Base-by-base conservation (phyloP, 2,888 invertebrate species). In the Abscondita cerata region DNA sequence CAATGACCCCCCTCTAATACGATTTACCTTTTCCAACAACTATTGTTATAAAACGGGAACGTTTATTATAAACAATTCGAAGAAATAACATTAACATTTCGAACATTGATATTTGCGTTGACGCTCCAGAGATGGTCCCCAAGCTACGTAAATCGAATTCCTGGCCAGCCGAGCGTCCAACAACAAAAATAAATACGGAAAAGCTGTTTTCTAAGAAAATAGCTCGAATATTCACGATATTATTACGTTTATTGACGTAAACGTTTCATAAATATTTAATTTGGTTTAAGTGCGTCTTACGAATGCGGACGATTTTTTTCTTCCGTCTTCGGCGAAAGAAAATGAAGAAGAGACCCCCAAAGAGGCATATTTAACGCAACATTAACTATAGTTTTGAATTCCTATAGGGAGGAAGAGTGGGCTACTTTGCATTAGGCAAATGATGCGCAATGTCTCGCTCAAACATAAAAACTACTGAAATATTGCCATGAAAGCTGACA, bases 331-430 rank as follows among this genome's bases (percentile, higher is more conserved):
- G 13, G 12, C 12, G n/a, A 2, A 5, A n/a, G 36, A n/a, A 36
- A n/a, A 36, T 12, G 36, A 36, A n/a, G n/a, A n/a, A n/a, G n/a
- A 25, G 25, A 60, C 60, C 64, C 60, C 60, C 60, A 58, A 65
- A 58, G 61, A 65, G 62, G 59, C 69, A 75, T 77, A 75, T 79
- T 79, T 78, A 78, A 78, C 78, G 78, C 75, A 74, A 78, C 78
- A 78, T 79, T 78, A 79, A 78, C 73, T 78, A 75, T 78, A 77
- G 77, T 76, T 77, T 75, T 75, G 75, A 76, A 75, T 75, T 75
- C 75, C 75, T 76, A 73, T 74, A 73, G 73, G 69, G 70, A 71
- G 59, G 60, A 59, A 56, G 72, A 75, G 74, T 74, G 73, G 76
- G 76, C 77, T 75, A 75, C 75, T 77, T 76, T 76, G 72, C 78